A percentile compares a stretch with the other conserved stretches of the same genome.
phyloP scores from a whole-genome alignment of 64 coral and sea anemone genomes.

The Porites lutea region DNA sequence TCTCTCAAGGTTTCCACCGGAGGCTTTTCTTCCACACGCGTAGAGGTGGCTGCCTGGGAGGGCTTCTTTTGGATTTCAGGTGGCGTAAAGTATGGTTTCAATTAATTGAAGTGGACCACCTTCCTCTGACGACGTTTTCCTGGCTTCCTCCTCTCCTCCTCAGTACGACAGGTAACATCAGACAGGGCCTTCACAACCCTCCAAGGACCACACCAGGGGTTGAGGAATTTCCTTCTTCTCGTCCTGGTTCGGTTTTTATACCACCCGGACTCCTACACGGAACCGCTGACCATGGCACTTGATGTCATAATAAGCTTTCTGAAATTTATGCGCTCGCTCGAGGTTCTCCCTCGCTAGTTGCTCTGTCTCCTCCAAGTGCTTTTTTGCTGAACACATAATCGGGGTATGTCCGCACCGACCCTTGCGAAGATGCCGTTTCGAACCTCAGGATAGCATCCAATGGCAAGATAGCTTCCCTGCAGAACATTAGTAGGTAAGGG shows the following conservation, averaged over 20 bases:
- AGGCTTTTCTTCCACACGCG: neutral
- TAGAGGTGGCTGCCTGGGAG: neutral
- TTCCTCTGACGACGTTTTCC: neutral
- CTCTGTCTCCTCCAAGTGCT: conserved; percentile 37
- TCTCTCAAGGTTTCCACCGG: neutral
- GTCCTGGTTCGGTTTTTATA: conserved; percentile 20
- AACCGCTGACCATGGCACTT: too few relatives aligned
- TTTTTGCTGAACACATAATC: neutral
- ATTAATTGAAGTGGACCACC: neutral
- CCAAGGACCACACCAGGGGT: neutral
- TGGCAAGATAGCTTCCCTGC: neutral
- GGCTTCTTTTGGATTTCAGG: neutral
- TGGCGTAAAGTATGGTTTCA: conserved; percentile 10
- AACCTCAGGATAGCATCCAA: neutral
- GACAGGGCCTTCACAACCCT: neutral
- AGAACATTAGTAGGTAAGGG: conserved; percentile 14
- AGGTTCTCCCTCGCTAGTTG: conserved; percentile 11
- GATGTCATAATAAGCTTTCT: neutral
- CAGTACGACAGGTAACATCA: neutral
- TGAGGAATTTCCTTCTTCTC: neutral
- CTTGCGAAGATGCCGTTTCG: neutral
- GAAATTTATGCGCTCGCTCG: neutral
- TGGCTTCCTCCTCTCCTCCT: neutral
- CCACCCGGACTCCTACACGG: conserved; percentile 11
- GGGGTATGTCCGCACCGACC: neutral